These are phyloP conservation scores for Setophaga kirtlandii DNA, from an alignment of 2,113 vertebrate genomes.

Conservation along the genomic window DNA sequence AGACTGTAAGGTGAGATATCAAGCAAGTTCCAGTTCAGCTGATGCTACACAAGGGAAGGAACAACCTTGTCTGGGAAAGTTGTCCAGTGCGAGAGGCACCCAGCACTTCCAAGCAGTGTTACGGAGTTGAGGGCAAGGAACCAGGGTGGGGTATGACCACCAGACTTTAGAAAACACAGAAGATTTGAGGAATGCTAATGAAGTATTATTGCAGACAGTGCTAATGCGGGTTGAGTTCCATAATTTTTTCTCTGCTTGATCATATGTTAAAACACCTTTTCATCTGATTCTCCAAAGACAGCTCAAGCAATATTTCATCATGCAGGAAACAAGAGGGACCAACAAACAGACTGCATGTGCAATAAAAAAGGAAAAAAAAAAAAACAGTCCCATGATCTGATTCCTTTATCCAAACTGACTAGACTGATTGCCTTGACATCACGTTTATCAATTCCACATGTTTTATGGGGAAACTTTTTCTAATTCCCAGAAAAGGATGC, in stretches of 20 bases:
- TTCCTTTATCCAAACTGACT: not conserved
- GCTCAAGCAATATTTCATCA: not conserved
- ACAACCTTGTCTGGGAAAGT: not conserved
- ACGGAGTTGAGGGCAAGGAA: not conserved
- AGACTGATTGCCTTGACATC: constrained; percentile 10
- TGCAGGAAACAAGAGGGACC: not conserved
- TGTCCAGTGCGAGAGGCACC: not conserved
- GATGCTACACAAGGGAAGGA: not conserved
- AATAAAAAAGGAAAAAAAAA: not conserved
- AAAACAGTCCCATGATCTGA: not conserved
- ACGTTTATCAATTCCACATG: constrained; percentile 27
- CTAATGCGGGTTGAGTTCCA: not conserved
- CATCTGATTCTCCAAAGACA: not conserved
- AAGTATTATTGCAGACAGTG: not conserved
- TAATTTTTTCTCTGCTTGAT: not conserved
- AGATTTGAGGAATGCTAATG: not conserved
- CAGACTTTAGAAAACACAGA: not conserved
- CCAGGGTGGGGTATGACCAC: not conserved
- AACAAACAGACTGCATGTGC: not conserved
- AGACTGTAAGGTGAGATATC: not conserved
- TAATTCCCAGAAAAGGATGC: constrained; percentile 9
- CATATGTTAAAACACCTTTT: not conserved
- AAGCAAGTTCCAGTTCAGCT: not conserved
- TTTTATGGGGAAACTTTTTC: not conserved
- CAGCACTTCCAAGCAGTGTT: not conserved